A percentile compares a stretch with the other conserved stretches of the same genome.
Evolutionary conservation across 2,888 invertebrate species (phyloP).

Genomic region (Oscheius sp.): DNA sequence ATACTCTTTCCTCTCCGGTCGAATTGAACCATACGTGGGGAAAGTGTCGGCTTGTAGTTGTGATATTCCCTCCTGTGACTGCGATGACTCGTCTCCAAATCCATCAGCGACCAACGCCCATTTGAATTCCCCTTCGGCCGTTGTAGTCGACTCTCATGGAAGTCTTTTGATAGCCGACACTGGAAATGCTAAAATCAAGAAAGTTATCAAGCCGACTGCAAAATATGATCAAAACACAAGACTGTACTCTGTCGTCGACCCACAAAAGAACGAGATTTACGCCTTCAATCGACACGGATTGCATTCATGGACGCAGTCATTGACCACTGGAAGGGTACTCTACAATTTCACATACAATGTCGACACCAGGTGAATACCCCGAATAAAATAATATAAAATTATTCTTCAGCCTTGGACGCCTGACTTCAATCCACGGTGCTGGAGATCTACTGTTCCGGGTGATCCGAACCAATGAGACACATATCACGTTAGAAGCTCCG

Average conservation of each 20-base stretch:
- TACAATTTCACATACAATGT: conserved; percentile 96
- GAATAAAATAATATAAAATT: too few species aligned
- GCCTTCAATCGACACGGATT: conserved; percentile 83
- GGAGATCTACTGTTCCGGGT: conserved; percentile 83
- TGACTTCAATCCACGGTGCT: conserved; percentile 92
- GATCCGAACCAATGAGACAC: conserved; percentile 43
- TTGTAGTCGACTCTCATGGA: conserved; percentile 95
- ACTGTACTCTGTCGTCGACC: conserved; percentile 91
- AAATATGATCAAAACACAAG: conserved; percentile 72
- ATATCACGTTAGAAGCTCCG: conserved; percentile 43
- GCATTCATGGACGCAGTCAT: conserved; percentile 81
- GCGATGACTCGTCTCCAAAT: conserved; percentile 63
- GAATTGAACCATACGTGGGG: conserved; percentile 42
- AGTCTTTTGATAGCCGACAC: conserved; percentile 92
- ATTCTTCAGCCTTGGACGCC: conserved; percentile 80
- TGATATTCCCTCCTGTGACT: conserved; percentile 74
- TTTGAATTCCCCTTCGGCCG: conserved; percentile 75
- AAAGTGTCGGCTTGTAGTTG: conserved; percentile 49
- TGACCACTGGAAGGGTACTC: conserved; percentile 90
- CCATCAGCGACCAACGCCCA: conserved; percentile 39
- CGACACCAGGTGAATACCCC: conserved; percentile 79
- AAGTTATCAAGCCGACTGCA: conserved; percentile 82
- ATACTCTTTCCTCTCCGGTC: conserved; percentile 39
- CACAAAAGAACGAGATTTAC: conserved; percentile 85
- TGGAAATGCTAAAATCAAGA: conserved; percentile 48